Percentiles rank a stretch among this genome's conserved stretches.
Conservation (phyloP, 2,113 vertebrate genomes). For the Strix uralensis region DNA sequence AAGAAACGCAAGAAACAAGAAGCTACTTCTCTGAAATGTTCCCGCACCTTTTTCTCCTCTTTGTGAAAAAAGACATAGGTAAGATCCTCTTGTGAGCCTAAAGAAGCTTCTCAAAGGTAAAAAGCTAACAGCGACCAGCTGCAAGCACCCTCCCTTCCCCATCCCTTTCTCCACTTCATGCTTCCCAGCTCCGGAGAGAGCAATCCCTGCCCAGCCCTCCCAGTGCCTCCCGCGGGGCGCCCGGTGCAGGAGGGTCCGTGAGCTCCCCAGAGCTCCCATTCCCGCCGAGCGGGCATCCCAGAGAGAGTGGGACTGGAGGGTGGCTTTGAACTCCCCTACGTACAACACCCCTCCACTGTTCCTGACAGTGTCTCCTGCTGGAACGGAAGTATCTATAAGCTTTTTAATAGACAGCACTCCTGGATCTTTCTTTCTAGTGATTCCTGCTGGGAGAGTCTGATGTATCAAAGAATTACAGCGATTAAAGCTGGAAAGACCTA, state of each 20-base stretch:
- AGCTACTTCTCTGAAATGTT: not conserved
- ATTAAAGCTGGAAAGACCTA: slow-evolving; percentile 46
- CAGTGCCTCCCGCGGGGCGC: not conserved
- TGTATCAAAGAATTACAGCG: slow-evolving; percentile 39
- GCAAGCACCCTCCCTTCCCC: not conserved
- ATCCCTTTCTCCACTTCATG: not conserved
- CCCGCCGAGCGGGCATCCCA: not conserved
- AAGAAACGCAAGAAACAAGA: slow-evolving; percentile 33
- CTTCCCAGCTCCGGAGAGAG: not conserved
- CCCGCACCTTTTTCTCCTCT: not conserved
- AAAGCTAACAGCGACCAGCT: not conserved
- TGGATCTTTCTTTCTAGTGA: slow-evolving; percentile 1
- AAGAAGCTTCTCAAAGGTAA: not conserved
- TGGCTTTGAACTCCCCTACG: not conserved
- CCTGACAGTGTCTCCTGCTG: slow-evolving; percentile 15
- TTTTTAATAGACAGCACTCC: slow-evolving; percentile 31
- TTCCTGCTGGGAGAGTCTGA: slow-evolving; percentile 46
- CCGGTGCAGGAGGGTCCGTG: not conserved
- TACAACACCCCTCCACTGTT: not conserved
- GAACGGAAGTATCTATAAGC: not conserved
- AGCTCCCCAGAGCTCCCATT: not conserved
- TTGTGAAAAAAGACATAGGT: not conserved
- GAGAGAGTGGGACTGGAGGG: not conserved
- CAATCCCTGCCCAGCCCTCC: not conserved
- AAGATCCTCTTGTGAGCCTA: not conserved